Evolutionary conservation across 1,140 invertebrate species (phyloP).

Genomic region (Lasaia peninsularis): DNA sequence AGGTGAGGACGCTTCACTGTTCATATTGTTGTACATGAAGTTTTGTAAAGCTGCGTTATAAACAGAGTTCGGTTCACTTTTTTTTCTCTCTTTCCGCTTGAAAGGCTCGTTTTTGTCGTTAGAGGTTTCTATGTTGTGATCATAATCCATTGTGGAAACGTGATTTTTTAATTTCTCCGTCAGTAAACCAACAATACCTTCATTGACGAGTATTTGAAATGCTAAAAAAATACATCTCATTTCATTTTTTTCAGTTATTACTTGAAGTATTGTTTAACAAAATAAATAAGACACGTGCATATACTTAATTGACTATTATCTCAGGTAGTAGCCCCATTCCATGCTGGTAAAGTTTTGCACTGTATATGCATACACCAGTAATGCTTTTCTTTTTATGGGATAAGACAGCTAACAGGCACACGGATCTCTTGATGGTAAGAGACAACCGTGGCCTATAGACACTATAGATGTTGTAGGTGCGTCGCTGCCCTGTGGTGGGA

Average conservation of each 20-base stretch:
- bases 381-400: not conserved
- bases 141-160: constrained; percentile 63
- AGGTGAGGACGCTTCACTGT: constrained; percentile 31
- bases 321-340: too few relatives aligned
- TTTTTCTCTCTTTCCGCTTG: constrained; percentile 22
- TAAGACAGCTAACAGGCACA: too few relatives aligned
- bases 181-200: constrained; percentile 62
- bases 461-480: too few relatives aligned
- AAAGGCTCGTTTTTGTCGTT: constrained; percentile 20
- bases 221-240: constrained; percentile 38
- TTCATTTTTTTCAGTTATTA: not conserved
- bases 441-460: too few relatives aligned
- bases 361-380: too few relatives aligned
- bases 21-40: constrained; percentile 18
- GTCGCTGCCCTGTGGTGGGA: too few relatives aligned
- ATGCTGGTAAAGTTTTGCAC: too few relatives aligned
- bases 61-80: constrained; percentile 22
- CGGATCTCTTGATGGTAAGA: too few relatives aligned
- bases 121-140: constrained; percentile 50
- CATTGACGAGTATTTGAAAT: constrained; percentile 63
- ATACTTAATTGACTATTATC: too few relatives aligned
- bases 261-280: too few relatives aligned
- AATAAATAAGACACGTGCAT: too few relatives aligned
- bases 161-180: constrained; percentile 63
- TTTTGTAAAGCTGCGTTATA: constrained; percentile 25